A percentile compares a stretch with the other conserved stretches of the same genome.
Evolutionary conservation across 2,797 vertebrate genomes (phyloP).

Genomic region (Acipenser ruthenus): DNA sequence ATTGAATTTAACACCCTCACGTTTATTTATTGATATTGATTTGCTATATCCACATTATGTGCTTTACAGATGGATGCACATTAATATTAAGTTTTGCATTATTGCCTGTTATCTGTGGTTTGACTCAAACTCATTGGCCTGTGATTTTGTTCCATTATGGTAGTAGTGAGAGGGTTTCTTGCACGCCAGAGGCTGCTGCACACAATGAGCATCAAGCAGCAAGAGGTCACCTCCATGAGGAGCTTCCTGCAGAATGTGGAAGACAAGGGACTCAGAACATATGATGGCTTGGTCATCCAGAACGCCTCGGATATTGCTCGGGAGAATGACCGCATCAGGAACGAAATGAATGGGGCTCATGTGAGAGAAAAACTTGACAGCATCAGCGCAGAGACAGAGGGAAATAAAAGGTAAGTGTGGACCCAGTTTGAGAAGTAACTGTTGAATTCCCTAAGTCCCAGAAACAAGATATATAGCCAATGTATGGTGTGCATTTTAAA

Average conservation of each 20-base stretch:
- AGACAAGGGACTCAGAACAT: slow-evolving; percentile 62
- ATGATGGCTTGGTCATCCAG: slow-evolving; percentile 69
- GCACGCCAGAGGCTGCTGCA: slow-evolving; percentile 62
- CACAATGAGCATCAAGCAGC: slow-evolving; percentile 57
- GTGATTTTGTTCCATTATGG: slow-evolving; percentile 14
- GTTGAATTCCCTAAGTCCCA: too few relatives aligned
- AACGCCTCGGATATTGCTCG: slow-evolving; percentile 71
- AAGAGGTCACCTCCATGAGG: slow-evolving; percentile 62
- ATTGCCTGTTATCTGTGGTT: slow-evolving; percentile 13
- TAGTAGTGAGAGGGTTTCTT: slow-evolving; percentile 84
- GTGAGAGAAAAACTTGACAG: slow-evolving; percentile 67
- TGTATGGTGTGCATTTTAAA: too few relatives aligned
- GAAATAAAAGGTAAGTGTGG: slow-evolving; percentile 60
- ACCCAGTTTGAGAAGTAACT: too few relatives aligned
- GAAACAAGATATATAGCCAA: too few relatives aligned
- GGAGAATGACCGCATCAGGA: slow-evolving; percentile 60
- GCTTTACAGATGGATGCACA: slow-evolving; percentile 3
- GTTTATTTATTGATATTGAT: not conserved
- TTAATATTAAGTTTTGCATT: slow-evolving; percentile 16
- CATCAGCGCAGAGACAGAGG: slow-evolving; percentile 66
- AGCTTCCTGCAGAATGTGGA: slow-evolving; percentile 66
- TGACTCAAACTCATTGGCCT: slow-evolving; percentile 3
- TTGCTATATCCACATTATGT: slow-evolving; percentile 7
- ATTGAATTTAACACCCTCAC: slow-evolving; percentile 8
- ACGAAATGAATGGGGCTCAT: slow-evolving; percentile 53